These are phyloP conservation scores for Leptestheria dahalacensis DNA, from an alignment of 1,140 invertebrate species.

Conservation along the genomic window DNA sequence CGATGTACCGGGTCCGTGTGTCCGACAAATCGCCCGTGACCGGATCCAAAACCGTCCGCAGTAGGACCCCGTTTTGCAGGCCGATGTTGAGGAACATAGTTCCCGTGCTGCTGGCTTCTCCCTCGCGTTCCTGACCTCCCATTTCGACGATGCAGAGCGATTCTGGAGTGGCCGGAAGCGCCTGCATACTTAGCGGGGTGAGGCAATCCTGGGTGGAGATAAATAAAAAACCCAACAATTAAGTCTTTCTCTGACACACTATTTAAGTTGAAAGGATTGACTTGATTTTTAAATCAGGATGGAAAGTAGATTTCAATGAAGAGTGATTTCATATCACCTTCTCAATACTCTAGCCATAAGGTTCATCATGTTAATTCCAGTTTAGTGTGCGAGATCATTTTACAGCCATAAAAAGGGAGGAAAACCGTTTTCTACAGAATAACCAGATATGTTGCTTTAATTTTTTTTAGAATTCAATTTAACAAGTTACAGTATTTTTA, in stretches of 20 bases:
- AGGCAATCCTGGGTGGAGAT: conserved; percentile 53
- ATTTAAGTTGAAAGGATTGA: background rate
- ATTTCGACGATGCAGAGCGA: conserved; percentile 94
- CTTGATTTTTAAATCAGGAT: background rate
- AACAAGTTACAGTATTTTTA: too few species aligned
- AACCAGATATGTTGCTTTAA: too few species aligned
- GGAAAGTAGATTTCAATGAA: background rate
- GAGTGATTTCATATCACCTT: too few species aligned
- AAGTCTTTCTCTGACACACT: background rate
- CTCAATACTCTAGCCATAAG: conserved; percentile 14
- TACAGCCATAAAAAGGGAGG: too few species aligned
- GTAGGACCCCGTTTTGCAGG: conserved; percentile 87
- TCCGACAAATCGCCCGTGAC: conserved; percentile 94
- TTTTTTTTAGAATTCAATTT: too few species aligned
- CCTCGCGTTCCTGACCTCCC: conserved; percentile 49
- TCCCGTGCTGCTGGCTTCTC: conserved; percentile 36
- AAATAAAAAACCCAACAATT: background rate
- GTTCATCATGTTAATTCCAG: conserved; percentile 1
- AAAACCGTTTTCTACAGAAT: too few species aligned
- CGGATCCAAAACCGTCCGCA: conserved; percentile 89
- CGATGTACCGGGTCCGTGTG: conserved; percentile 88
- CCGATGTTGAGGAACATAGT: conserved; percentile 95
- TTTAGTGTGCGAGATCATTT: too few species aligned
- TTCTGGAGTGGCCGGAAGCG: conserved; percentile 88
- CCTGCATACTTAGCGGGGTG: conserved; percentile 87